Conservation (phyloP, 2,113 vertebrate genomes). For the Pavo muticus region DNA sequence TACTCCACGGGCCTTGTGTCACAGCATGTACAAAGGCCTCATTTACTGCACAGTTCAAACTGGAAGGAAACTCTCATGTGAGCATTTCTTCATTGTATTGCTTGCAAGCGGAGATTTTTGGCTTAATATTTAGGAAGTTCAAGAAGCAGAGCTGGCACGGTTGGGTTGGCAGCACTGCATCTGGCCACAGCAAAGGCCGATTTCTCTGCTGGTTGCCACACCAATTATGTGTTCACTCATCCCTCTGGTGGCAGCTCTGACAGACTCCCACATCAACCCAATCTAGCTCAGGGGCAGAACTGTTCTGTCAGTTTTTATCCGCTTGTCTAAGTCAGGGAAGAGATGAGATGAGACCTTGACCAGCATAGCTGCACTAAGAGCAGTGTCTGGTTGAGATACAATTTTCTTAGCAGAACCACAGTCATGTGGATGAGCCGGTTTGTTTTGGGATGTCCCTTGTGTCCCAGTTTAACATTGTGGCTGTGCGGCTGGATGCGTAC, state of each 20-base stretch:
- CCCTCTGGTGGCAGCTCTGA: not conserved
- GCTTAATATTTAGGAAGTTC: slow-evolving; percentile 1
- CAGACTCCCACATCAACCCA: not conserved
- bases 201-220: not conserved
- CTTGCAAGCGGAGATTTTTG: slow-evolving; percentile 55
- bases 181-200: slow-evolving; percentile 4
- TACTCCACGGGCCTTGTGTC: not conserved
- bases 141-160: slow-evolving; percentile 12
- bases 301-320: not conserved
- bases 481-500: not conserved
- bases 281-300: not conserved
- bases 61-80: slow-evolving; percentile 23
- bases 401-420: not conserved
- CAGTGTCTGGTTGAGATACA: not conserved
- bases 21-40: fast-evolving
- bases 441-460: not conserved
- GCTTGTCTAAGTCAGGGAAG: not conserved
- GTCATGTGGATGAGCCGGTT: not conserved
- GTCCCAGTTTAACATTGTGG: not conserved
- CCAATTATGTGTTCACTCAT: not conserved
- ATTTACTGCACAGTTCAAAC: not conserved
- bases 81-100: not conserved
- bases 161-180: slow-evolving; percentile 21
- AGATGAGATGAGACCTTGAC: not conserved
- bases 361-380: not conserved